Conservation (phyloP, 1,140 invertebrate species). For the Caerostris extrusa region DNA sequence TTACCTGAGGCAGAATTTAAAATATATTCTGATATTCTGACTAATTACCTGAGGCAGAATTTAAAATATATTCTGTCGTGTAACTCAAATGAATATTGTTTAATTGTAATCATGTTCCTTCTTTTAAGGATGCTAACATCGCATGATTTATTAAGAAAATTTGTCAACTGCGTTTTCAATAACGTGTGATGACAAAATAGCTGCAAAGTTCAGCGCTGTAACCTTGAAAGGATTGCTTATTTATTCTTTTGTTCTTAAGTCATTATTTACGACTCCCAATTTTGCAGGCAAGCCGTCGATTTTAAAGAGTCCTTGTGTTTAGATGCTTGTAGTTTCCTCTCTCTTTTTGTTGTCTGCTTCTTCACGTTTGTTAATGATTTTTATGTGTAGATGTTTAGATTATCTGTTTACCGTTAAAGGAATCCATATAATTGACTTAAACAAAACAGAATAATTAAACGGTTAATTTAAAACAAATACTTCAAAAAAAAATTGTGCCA, state of each 20-base stretch:
- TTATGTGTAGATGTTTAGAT: background rate
- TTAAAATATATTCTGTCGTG: too few relatives aligned
- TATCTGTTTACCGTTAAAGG: too few relatives aligned
- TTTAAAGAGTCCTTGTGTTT: background rate
- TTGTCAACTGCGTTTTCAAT: background rate
- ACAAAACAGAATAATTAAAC: too few relatives aligned
- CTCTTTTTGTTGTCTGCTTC: background rate
- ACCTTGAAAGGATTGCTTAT: background rate
- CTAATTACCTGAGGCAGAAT: too few relatives aligned
- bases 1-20: too few relatives aligned
- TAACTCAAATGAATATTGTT: too few relatives aligned
- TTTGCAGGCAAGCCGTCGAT: background rate
- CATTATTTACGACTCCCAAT: background rate
- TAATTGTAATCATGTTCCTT: background rate
- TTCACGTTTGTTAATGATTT: background rate
- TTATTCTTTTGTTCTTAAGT: constrained; percentile 12
- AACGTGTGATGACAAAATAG: background rate
- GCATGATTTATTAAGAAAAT: background rate
- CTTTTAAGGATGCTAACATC: background rate
- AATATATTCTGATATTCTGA: too few relatives aligned
- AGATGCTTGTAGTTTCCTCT: background rate
- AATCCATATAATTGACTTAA: too few relatives aligned
- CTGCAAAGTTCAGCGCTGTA: background rate
- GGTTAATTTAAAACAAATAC: too few relatives aligned
- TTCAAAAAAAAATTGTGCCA: too few relatives aligned